Percentiles rank a stretch among this genome's conserved stretches.
Conservation (phyloP, 2,797 vertebrate species). For the Mus minutoides region DNA sequence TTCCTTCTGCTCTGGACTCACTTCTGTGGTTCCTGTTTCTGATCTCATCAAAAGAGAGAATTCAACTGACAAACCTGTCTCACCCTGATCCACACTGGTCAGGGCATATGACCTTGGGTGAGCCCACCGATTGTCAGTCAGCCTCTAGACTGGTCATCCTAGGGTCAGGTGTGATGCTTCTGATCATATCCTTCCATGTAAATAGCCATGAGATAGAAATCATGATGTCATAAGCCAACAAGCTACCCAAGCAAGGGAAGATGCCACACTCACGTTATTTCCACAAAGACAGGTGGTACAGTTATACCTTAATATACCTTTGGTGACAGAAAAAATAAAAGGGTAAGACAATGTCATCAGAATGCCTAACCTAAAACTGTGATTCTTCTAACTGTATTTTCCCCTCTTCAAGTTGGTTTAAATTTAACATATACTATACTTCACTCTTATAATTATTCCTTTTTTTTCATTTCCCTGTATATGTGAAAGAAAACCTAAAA, state of each 20-base stretch:
- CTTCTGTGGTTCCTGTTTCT: neutral
- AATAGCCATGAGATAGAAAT: neutral
- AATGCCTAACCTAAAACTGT: neutral
- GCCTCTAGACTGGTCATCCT: neutral
- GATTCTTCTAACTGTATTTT: neutral
- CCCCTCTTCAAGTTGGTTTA: neutral
- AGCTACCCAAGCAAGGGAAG: neutral
- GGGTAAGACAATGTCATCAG: neutral
- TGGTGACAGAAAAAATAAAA: neutral
- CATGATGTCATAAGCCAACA: too few species aligned
- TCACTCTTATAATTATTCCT: neutral
- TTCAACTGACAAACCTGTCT: neutral
- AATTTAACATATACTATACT: neutral
- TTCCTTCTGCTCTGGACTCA: neutral
- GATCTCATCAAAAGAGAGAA: neutral
- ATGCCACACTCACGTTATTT: accelerated
- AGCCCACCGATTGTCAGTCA: neutral
- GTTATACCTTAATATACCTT: neutral
- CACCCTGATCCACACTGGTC: neutral
- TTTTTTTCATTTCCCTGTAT: neutral
- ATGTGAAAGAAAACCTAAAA: neutral
- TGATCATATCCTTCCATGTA: neutral
- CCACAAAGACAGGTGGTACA: neutral
- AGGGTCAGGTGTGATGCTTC: neutral
- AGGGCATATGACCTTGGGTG: neutral